Evolutionary conservation across 2,797 vertebrate genomes (phyloP), one percentile per base, ranked within the genome.

Genomic region (Tamandua tetradactyla): DNA sequence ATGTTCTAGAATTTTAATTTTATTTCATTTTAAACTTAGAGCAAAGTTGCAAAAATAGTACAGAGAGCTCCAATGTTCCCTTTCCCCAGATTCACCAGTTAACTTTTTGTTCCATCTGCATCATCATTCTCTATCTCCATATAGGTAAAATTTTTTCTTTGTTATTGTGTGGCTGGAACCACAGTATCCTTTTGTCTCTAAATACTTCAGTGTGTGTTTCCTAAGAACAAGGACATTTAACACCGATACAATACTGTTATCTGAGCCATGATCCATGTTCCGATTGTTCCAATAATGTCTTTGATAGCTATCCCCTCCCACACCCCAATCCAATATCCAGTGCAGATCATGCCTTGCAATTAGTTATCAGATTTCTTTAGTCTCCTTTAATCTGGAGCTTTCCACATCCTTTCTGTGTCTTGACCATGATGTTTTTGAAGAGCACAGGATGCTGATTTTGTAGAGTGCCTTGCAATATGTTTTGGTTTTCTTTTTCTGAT

Each of bases 351-450:
- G 40, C 17, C 4, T 25, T 44, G 17, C 61, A 11, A 4, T 68
- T 35, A 8, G 22, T 57, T 32, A 22, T 23, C 52, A 25, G 14
- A 20, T 17, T 0, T 62, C 10, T 47, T 69, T 13, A 35, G 47
- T 72, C 10, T 83, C 32, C 82, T 79, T 80, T 62, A 74, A 13
- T 20, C 25, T 44, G 49, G 57, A 66, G 40, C 64, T 23, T 83
- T 35, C 61, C 27, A n/a, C 55, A 23, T 25, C 79, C 71, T 49
- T 74, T 87, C 42, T 42, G 27, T 8, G 14, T 14, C 37, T 59
- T 35, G 40, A 93, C 93, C 83, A 94, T 84, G 57, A 61, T 75
- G 57, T 42, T 83, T 82, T 55, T 79, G 66, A 69, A 30, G 76
- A 69, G 47, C 25, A 12, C 0, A 4, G 44, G 40, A 42, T 6